Conservation (phyloP, 1,140 invertebrate species). For the Heliconius nattereri region DNA sequence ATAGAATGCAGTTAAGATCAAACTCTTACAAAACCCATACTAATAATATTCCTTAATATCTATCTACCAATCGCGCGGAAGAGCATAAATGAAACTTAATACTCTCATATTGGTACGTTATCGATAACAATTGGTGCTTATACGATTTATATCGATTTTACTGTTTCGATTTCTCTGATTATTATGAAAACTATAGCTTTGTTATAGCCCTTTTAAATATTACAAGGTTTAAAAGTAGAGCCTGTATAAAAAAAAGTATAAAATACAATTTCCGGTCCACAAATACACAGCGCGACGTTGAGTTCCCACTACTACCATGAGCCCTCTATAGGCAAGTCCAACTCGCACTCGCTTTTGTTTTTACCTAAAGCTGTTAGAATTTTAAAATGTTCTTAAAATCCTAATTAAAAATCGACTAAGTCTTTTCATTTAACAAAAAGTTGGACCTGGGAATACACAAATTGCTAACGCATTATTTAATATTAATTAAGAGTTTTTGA, state of each 20-base stretch:
- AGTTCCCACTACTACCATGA: too few relatives aligned
- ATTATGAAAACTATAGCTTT: constrained; percentile 18
- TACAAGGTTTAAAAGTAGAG: neutral
- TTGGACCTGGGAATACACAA: neutral
- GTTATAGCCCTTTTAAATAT: neutral
- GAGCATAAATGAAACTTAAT: constrained; percentile 19
- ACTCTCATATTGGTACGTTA: constrained; percentile 26
- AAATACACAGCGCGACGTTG: too few relatives aligned
- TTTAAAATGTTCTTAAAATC: neutral
- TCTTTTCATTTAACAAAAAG: too few relatives aligned
- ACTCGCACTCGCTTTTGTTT: neutral
- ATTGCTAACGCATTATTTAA: neutral
- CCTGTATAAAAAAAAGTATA: neutral
- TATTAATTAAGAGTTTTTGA: constrained; percentile 6
- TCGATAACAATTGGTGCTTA: constrained; percentile 33
- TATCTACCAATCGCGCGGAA: neutral
- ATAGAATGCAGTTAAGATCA: neutral
- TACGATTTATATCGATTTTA: constrained; percentile 28
- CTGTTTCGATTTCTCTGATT: constrained; percentile 15
- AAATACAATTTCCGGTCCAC: too few relatives aligned
- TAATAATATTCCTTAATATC: neutral
- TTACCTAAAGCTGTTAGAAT: neutral
- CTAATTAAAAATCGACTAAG: too few relatives aligned
- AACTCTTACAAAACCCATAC: neutral
- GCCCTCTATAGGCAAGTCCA: too few relatives aligned